phyloP scores from a whole-genome alignment of 2,888 invertebrate genomes.

The Crioceris asparagi region DNA sequence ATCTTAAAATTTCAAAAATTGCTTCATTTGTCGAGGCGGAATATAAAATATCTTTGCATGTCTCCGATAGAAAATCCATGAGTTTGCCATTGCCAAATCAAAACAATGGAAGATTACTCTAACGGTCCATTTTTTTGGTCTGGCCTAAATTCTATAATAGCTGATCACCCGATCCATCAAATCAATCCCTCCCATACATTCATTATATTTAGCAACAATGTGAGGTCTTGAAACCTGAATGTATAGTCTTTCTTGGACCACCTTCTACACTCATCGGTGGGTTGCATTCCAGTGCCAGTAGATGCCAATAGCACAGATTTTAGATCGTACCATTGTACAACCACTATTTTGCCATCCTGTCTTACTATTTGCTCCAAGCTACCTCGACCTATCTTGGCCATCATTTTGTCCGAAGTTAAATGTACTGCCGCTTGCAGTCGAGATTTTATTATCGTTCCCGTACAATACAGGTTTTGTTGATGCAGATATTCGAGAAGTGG shows the following conservation, averaged over 20 bases:
- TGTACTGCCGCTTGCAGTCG: conserved; percentile 1
- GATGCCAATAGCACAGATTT: conserved; percentile 9
- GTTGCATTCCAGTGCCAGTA: conserved; percentile 6
- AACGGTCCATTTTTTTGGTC: too few species aligned
- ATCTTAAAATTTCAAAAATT: too few species aligned
- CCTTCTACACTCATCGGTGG: conserved; percentile 8
- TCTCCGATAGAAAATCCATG: too few species aligned
- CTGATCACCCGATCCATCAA: too few species aligned
- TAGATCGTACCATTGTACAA: conserved; percentile 10
- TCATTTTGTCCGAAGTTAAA: conserved; percentile 2
- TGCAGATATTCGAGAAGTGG: conserved; percentile 5
- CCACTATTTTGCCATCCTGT: conserved; percentile 7
- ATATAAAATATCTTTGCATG: too few species aligned
- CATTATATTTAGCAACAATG: too few species aligned
- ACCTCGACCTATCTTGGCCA: conserved; percentile 1
- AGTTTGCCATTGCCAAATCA: too few species aligned
- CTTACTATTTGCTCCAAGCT: conserved; percentile 5
- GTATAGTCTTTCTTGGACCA: conserved; percentile 8
- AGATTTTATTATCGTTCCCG: conserved; percentile 7
- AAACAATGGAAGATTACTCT: too few species aligned
- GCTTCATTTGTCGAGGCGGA: too few species aligned
- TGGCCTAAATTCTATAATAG: too few species aligned
- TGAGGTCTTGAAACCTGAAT: too few species aligned
- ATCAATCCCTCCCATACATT: too few species aligned
- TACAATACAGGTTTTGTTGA: conserved; percentile 3